Conservation (phyloP, 1,140 invertebrate species). For the Daktulosphaira vitifoliae region DNA sequence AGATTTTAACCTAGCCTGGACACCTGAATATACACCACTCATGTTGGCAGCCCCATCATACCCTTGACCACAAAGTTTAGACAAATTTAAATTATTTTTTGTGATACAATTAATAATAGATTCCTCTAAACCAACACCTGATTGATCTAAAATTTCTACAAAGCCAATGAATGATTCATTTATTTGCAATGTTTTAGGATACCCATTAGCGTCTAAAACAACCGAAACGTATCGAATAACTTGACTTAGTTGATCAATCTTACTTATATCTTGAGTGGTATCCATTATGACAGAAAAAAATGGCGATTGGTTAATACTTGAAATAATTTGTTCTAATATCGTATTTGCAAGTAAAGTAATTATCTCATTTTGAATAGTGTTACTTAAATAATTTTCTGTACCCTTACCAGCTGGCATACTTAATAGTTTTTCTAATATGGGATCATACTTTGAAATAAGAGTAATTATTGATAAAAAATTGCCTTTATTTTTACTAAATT, state of each 20-base stretch:
- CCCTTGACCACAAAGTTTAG: no score
- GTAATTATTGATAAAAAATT: constrained; percentile 28
- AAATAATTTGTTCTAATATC: constrained; percentile 19
- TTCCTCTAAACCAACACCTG: neutral
- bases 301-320: constrained; percentile 7
- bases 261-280: constrained; percentile 28
- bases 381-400: constrained; percentile 25
- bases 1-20: no score
- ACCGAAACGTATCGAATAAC: constrained; percentile 24
- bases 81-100: no score
- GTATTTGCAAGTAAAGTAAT: constrained; percentile 28
- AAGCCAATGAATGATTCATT: no score
- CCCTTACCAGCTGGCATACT: neutral
- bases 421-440: constrained; percentile 12
- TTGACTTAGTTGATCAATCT: constrained; percentile 27
- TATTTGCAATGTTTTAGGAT: constrained; percentile 11
- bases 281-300: constrained; percentile 34
- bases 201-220: neutral
- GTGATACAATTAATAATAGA: constrained; percentile 17
- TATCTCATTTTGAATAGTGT: constrained; percentile 28
- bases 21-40: no score
- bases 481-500: constrained; percentile 12
- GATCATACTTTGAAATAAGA: constrained; percentile 18
- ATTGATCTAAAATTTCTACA: constrained; percentile 17
- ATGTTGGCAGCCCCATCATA: no score